Evolutionary conservation across 2,113 vertebrate species (phyloP), one percentile per base, ranked within the genome.

Genomic region (Nycticorax nycticorax): DNA sequence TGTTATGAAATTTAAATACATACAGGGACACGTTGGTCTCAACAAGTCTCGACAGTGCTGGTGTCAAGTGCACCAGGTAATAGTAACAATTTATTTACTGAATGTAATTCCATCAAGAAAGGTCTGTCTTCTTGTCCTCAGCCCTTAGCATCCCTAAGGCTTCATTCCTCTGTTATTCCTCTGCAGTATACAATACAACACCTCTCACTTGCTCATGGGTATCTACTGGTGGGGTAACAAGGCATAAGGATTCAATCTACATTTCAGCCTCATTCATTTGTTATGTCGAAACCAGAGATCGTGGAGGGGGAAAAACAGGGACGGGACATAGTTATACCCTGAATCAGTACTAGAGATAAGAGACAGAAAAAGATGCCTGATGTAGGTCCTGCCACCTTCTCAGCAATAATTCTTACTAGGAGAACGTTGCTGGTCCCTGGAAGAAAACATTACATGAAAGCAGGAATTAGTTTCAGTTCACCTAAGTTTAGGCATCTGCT

Each of bases 281-380:
- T 56, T 52, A 27, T 39, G 20, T 23, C 66, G 64, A 87, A 74
- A n/a, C 4, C 9, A 19, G 26, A 73, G 32, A 64, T 16, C 2
- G 1, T 6, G 12, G 14, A 0, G 7, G 4, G 1, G 1, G 0
- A 12, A 14, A 30, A n/a, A 5, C 13, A 6, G 41, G 41, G 41
- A 43, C 41, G 9, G 41, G 41, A 43, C 41, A 43, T 43, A 45
- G 6, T 56, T 32, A 28, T 24, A 75, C 3, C 4, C 19, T 57
- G 39, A 69, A 41, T 84, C 50, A 48, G 16, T 52, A 37, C 28
- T 81, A 43, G 24, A 88, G 45, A 76, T 45, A 55, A 63, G 35
- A 62, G 39, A 47, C 6, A 74, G n/a, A 56, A 84, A 60, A 90
- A 57, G 21, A 33, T 18, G 5, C 9, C 16, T 21, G 45, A 88